Evolutionary conservation across 2,888 invertebrate genomes (phyloP), one percentile per base, ranked within the genome.

Genomic region (Petrolisthes manimaculis): DNA sequence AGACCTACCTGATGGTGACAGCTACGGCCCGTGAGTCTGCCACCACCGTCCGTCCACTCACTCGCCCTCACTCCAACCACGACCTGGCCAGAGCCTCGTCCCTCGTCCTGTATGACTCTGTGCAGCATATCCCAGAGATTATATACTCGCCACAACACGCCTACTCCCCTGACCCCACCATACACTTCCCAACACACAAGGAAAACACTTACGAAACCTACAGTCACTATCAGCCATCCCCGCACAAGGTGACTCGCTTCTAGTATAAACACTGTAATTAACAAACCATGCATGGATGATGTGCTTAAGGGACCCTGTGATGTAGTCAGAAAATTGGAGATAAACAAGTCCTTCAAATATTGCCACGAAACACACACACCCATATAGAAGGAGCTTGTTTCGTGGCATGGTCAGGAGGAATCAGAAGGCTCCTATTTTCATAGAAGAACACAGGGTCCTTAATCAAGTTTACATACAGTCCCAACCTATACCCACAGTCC

Each of bases 1-100:
- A 95, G 83, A 95, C 95, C 0, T 96, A 96, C 92, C 93, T 95
- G 88, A 96, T 96, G 94, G 94, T 95, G 5, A 74, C 81, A 21
- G 89, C 88, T 51, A 51, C 88, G 5, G 88, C 88, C 53, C 74
- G 56, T 24, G 88, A 89, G 21, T 74, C 77, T 18, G 53, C 55
- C 37, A 54, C 56, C 51, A 54, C 56, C 51, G 69, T 89, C 21
- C 75, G 78, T 5, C 77, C 85, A 8, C 77, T 89, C n/a, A 69
- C 84, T 4, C 81, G 85, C 55, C 85, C 88, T 5, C 88, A 89
- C 24, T 85, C 88, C 77, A 71, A 37, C 18, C 88, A 89, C 21
- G 88, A 89, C 69, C 81, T 89, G 78, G 84, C 75, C 79, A 81
- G 85, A 8, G 81, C 71, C 37, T 89, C 88, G 6, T 85, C 85